These are phyloP conservation scores for Tauraco hartlaubi DNA, from an alignment of 2,797 vertebrate genomes.

Conservation along the genomic window DNA sequence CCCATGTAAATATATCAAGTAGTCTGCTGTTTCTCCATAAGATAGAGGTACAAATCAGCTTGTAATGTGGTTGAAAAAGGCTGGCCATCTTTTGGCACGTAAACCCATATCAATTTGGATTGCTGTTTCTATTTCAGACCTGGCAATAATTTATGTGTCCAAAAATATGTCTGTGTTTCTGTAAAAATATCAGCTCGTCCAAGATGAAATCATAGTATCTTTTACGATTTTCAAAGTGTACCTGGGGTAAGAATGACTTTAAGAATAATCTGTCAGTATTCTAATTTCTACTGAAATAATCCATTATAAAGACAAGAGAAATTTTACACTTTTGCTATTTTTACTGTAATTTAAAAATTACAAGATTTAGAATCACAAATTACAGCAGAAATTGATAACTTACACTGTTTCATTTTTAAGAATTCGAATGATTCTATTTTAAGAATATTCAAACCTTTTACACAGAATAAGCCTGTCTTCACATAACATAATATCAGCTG, in stretches of 20 bases:
- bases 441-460: background rate
- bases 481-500: background rate
- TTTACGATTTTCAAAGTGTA: background rate
- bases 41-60: background rate
- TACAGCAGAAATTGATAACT: background rate
- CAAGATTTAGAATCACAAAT: background rate
- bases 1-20: background rate
- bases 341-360: background rate
- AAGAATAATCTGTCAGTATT: background rate
- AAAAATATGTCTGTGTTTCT: background rate
- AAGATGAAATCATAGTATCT: background rate
- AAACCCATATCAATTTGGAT: background rate
- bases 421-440: background rate
- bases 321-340: background rate
- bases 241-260: background rate
- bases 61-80: background rate
- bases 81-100: background rate
- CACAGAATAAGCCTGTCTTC: background rate
- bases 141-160: background rate
- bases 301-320: background rate
- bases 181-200: background rate
- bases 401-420: background rate
- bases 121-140: background rate
- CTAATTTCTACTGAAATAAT: background rate
- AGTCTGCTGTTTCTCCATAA: background rate